Evolutionary conservation across 2,888 invertebrate genomes (phyloP), one percentile per base, ranked within the genome.

Genomic region (Embidobia sp.): DNA sequence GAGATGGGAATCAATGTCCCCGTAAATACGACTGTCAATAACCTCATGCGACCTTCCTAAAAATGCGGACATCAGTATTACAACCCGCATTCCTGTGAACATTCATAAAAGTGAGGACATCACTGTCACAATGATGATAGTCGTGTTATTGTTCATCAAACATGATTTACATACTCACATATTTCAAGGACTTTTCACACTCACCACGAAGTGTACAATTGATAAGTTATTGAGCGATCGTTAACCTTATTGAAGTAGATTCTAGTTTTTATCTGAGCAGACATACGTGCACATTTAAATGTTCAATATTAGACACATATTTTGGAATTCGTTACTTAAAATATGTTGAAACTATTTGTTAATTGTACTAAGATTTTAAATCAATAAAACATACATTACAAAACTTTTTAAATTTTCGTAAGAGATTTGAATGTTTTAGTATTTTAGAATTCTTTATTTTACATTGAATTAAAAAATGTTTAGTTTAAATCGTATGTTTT

Each of bases 41-140:
- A 82, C 80, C 84, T 77, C 29, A n/a, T 49, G 5, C 78, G 80
- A 70, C 84, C 83, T 84, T 82, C 64, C 76, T 63, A 80, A 82
- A 83, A 81, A 83, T 83, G 79, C 69, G 75, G 73, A 59, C 73
- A 67, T 63, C 63, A 61, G 78, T 80, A 64, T 78, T 77, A 79
- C 70, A 42, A 72, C 86, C 86, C 86, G 85, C 85, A 86, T 85
- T 77, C 77, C n/a, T 66, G 42, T 13, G 15, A 49, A 26, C n/a
- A 26, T 33, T 46, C 15, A 10, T 55, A 53, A 72, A 55, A 55
- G n/a, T 18, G 33, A 19, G 63, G 63, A 63, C 63, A 48, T 0
- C 16, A n/a, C 48, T 63, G 57, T 49, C 35, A 13, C 16, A 42
- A 26, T 55, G 63, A 72, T 63, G 55, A 72, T 37, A 46, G 63